These are phyloP conservation scores for Laspeyria flexula DNA, from an alignment of 2,888 invertebrate genomes.

Conservation along the genomic window DNA sequence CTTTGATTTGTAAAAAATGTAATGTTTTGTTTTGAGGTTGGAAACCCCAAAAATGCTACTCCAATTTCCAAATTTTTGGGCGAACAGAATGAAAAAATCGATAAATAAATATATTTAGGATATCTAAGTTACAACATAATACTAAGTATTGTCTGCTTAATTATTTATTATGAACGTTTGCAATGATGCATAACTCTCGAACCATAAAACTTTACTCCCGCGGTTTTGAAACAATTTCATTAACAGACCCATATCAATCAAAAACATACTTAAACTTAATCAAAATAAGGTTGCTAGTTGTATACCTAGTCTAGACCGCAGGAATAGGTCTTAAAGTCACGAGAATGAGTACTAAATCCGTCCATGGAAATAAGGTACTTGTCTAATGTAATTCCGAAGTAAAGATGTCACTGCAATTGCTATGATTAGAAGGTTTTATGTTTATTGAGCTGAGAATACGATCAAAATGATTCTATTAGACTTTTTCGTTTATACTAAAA, in stretches of 20 bases:
- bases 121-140: no score
- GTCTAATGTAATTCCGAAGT: background rate
- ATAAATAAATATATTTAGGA: no score
- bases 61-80: no score
- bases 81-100: no score
- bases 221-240: constrained; percentile 4
- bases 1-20: no score
- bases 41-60: no score
- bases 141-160: background rate
- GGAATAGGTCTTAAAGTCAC: constrained; percentile 6
- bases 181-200: constrained; percentile 24
- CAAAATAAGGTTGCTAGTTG: background rate
- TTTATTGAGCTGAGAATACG: no score
- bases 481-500: no score
- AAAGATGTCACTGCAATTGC: background rate
- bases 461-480: no score
- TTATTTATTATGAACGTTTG: background rate
- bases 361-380: constrained; percentile 15
- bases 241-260: background rate
- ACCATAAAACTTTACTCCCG: constrained; percentile 30
- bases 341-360: constrained; percentile 18
- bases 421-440: background rate
- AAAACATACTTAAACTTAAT: background rate
- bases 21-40: no score
- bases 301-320: constrained; percentile 1